Evolutionary conservation across 2,888 invertebrate species (phyloP).

Genomic region (Macrophya alboannulata): DNA sequence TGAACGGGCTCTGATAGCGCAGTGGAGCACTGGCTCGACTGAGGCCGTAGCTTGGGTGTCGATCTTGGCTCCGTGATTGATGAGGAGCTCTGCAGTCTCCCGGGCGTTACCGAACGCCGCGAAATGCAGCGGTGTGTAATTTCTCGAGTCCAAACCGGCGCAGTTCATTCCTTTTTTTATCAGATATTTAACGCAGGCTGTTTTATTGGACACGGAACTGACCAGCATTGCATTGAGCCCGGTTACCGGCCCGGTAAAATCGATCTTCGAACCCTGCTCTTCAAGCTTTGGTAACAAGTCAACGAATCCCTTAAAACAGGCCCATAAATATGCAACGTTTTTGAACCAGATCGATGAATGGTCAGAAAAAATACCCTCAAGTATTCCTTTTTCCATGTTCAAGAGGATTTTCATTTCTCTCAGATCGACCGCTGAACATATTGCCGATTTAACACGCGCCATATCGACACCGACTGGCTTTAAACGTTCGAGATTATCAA

Average conservation of each 20-base stretch:
- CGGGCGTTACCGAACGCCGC: conserved; percentile 81
- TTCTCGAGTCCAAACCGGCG: conserved; percentile 79
- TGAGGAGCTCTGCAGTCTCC: conserved; percentile 77
- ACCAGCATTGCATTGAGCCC: conserved; percentile 90
- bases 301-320: conserved; percentile 88
- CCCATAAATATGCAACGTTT: conserved; percentile 90
- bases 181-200: conserved; percentile 87
- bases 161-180: conserved; percentile 87
- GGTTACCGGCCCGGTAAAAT: conserved; percentile 87
- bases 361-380: conserved; percentile 61
- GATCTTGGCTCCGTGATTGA: conserved; percentile 78
- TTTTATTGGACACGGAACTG: conserved; percentile 89
- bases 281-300: conserved; percentile 86
- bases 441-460: conserved; percentile 70
- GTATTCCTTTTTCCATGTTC: conserved; percentile 71
- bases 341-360: conserved; percentile 64
- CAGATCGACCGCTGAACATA: conserved; percentile 73
- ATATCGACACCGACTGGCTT: conserved; percentile 69
- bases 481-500: conserved; percentile 74
- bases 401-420: conserved; percentile 73
- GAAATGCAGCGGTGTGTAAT: conserved; percentile 80
- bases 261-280: conserved; percentile 86
- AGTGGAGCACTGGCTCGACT: conserved; percentile 81
- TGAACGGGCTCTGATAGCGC: conserved; percentile 78
- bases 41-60: conserved; percentile 60